Base-by-base conservation (phyloP, 2,888 invertebrate genomes). In the Pterostichus niger region DNA sequence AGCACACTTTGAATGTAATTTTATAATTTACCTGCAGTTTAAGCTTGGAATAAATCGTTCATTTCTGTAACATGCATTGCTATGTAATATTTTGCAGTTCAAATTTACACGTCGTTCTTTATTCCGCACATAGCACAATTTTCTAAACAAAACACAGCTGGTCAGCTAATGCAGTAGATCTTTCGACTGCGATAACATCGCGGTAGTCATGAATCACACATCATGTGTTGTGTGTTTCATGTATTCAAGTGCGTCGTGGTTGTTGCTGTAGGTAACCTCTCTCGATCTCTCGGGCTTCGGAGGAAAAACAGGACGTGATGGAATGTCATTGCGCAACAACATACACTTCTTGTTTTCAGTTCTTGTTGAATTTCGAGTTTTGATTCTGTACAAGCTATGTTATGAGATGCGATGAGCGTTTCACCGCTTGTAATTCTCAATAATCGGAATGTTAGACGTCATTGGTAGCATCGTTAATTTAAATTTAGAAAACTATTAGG, bases 231-330 rank as follows among this genome's bases (percentile, higher is more conserved):
- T 59, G 59, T n/a, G 49, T 13, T 49, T n/a, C 24, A 49, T 13
- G 49, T 13, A 10, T 49, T 49, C 49, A 49, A 5, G 49, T 49
- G 49, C n/a, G 5, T n/a, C 9, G 40, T 9, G 9, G 54, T 54
- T 54, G 54, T 40, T 31, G 59, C 24, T 59, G 59, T 59, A 40
- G 40, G 40, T 40, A 59, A 59, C 59, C 59, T 59, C 31, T 31
- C 59, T 59, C 59, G 40, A 68, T n/a, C 68, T 68, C 68, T 68
- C 13, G 10, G 61, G 35, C 61, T 68, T 40, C 68, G 44, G 17
- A 68, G 35, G 61, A 61, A 54, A 77, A 77, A 77, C 77, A 77
- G n/a, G 54, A 77, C 77, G 77, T 77, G 77, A 31, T 15, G 77
- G 77, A 77, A 77, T 77, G 77, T 77, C 77, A 56, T 77, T 77